A percentile compares a stretch with the other conserved stretches of the same genome.
Evolutionary conservation across 2,888 invertebrate genomes (phyloP).

Genomic region (Diarsia brunnea): DNA sequence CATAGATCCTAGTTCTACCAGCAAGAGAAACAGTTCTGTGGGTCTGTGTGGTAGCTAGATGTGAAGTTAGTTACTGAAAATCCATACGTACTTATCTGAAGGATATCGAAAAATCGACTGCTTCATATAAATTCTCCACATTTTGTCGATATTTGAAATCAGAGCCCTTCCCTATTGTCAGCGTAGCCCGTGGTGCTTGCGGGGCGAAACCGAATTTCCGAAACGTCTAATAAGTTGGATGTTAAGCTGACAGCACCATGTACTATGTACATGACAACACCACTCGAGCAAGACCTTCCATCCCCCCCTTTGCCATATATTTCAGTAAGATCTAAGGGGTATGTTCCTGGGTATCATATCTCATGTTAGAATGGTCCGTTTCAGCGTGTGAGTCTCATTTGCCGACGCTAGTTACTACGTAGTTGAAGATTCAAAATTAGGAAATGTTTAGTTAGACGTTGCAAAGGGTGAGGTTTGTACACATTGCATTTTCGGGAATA

Average conservation of each 20-base stretch:
- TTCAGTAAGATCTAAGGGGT: conserved; percentile 64
- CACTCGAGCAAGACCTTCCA: conserved; percentile 74
- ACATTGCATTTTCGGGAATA: conserved; percentile 67
- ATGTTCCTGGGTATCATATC: conserved; percentile 69
- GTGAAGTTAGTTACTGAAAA: neutral
- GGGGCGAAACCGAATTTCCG: conserved; percentile 90
- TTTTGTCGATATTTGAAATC: conserved; percentile 50
- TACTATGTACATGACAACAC: conserved; percentile 85
- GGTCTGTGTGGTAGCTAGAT: neutral
- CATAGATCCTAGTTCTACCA: neutral
- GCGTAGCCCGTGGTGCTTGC: conserved; percentile 84
- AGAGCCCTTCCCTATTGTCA: conserved; percentile 72
- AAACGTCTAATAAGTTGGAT: conserved; percentile 91
- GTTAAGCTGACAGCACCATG: conserved; percentile 86
- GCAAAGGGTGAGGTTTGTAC: conserved; percentile 69
- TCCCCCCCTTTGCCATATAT: conserved; percentile 62
- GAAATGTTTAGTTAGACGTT: conserved; percentile 83
- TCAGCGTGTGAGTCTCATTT: conserved; percentile 84
- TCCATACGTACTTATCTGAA: neutral
- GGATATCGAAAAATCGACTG: neutral
- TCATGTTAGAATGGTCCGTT: conserved; percentile 74
- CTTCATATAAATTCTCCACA: neutral
- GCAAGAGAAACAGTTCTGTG: neutral
- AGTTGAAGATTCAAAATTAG: conserved; percentile 83
- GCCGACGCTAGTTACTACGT: conserved; percentile 82